A percentile compares a stretch with the other conserved stretches of the same genome.
phyloP scores from a whole-genome alignment of 2,888 invertebrate genomes.

The Chymomyza procnemis region DNA sequence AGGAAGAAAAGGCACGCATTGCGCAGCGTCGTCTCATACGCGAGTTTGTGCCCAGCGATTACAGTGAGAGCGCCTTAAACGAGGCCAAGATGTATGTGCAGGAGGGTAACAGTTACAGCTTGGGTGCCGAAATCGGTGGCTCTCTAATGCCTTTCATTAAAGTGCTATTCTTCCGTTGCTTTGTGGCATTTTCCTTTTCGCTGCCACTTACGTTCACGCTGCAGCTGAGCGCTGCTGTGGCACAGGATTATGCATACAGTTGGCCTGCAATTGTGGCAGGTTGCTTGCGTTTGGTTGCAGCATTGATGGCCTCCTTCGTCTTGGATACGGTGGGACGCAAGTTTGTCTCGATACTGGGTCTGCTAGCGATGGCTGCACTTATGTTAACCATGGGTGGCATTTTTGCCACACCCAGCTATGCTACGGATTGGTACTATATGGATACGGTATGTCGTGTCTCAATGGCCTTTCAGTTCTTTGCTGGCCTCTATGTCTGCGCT shows the following conservation, averaged over 20 bases:
- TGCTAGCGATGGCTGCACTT: conserved; percentile 55
- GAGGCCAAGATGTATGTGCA: conserved; percentile 62
- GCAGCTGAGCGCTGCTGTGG: not conserved
- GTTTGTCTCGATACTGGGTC: conserved; percentile 41
- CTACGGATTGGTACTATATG: conserved; percentile 32
- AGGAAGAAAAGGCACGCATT: conserved; percentile 55
- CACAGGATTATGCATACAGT: not conserved
- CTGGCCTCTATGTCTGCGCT: conserved; percentile 56
- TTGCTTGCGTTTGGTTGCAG: conserved; percentile 56
- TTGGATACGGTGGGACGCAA: conserved; percentile 62
- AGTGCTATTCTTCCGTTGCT: conserved; percentile 59
- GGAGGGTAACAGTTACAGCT: conserved; percentile 38
- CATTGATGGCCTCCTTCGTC: conserved; percentile 33
- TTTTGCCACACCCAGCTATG: conserved; percentile 18
- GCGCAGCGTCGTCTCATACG: conserved; percentile 39
- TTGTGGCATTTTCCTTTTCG: conserved; percentile 68
- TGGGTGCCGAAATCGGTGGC: conserved; percentile 20
- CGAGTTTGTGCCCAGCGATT: conserved; percentile 18
- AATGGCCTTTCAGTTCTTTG: conserved; percentile 64
- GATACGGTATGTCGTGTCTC: conserved; percentile 37
- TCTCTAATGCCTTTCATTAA: conserved; percentile 61
- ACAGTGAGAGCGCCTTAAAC: conserved; percentile 35
- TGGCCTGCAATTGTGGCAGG: conserved; percentile 51
- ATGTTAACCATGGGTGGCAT: conserved; percentile 55
- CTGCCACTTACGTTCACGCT: conserved; percentile 52